These are phyloP conservation scores for Mesoclemmys tuberculata DNA, from an alignment of 2,113 vertebrate genomes.

Conservation along the genomic window DNA sequence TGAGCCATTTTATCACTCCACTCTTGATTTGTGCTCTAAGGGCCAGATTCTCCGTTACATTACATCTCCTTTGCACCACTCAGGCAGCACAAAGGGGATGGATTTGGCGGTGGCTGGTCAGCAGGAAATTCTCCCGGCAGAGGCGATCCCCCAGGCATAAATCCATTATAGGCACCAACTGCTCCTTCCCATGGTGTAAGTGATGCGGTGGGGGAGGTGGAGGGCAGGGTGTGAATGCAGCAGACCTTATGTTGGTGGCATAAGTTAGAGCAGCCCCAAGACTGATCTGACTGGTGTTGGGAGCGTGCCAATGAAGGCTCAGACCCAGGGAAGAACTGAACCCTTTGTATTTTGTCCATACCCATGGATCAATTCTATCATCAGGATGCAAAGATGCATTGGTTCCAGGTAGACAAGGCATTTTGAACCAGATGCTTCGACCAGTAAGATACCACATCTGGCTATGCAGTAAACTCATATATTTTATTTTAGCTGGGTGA, in stretches of 20 bases:
- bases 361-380: not conserved
- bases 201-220: not conserved
- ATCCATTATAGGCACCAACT: not conserved
- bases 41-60: fast-evolving
- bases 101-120: not conserved
- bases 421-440: not conserved
- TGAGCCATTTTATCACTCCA: not conserved
- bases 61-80: not conserved
- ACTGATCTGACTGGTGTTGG: too few relatives aligned
- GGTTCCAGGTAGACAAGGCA: fast-evolving
- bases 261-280: not conserved
- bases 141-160: not conserved
- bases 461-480: fast-evolving
- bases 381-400: not conserved
- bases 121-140: not conserved
- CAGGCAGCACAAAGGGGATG: not conserved
- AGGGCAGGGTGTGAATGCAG: not conserved
- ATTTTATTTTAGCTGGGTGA: slow-evolving; percentile 2
- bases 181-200: not conserved
- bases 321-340: not conserved
- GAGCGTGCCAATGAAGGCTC: not conserved
- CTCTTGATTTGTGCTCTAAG: not conserved
- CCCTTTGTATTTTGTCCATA: not conserved
- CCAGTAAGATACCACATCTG: not conserved
- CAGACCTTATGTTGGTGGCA: not conserved